These are phyloP conservation scores for Mactromeris polynyma DNA, from an alignment of 2,888 invertebrate species.

Conservation along the genomic window DNA sequence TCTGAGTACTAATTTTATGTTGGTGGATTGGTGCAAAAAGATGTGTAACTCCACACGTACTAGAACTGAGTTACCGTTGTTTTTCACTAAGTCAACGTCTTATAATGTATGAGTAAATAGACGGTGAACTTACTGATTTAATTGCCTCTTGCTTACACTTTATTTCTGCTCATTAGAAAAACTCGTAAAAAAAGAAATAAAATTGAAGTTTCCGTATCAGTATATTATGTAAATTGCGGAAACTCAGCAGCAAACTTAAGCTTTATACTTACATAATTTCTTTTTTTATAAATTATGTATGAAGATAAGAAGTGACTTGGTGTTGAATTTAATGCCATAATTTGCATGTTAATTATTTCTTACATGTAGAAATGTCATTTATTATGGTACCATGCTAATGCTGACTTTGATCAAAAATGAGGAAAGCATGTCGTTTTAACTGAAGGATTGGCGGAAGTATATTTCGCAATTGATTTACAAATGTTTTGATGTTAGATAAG, in stretches of 20 bases:
- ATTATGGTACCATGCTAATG: background rate
- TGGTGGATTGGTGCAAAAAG: too few relatives aligned
- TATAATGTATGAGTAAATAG: background rate
- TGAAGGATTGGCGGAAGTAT: background rate
- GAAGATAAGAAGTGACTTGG: background rate
- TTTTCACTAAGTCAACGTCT: background rate
- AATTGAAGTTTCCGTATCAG: background rate
- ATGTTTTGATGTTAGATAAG: background rate
- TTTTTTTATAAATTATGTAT: background rate
- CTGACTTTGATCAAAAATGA: background rate
- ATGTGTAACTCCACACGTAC: too few relatives aligned
- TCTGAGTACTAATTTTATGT: background rate
- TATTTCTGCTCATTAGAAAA: background rate
- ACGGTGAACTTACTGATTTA: background rate
- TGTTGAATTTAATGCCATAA: background rate
- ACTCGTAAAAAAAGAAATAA: background rate
- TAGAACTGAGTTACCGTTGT: too few relatives aligned
- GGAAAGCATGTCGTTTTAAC: background rate
- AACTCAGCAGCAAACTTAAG: background rate
- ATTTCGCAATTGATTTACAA: background rate
- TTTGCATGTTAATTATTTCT: background rate
- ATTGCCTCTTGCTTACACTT: background rate
- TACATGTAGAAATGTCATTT: constrained; percentile 16
- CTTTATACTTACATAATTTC: background rate
- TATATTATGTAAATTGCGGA: background rate